phyloP scores from a whole-genome alignment of 2,113 vertebrate genomes.

The Oenanthe melanoleuca region DNA sequence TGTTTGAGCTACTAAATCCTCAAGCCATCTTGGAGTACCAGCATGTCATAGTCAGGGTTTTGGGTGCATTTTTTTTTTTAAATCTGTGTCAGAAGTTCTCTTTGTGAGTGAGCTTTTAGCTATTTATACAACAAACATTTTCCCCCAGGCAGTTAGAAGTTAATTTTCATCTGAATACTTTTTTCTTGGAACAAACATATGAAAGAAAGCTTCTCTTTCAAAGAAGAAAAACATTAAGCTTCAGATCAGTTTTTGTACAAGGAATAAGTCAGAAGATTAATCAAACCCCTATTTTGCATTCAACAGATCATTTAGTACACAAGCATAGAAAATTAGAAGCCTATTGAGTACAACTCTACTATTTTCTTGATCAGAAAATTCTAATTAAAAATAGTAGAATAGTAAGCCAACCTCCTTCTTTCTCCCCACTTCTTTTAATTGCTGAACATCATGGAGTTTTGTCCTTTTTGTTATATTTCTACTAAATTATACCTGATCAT shows the following conservation, averaged over 20 bases:
- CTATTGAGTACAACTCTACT: constrained; percentile 29
- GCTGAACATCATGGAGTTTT: background rate
- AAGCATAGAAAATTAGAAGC: constrained; percentile 47
- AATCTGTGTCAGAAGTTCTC: background rate
- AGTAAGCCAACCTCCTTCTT: background rate
- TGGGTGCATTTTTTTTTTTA: accelerated
- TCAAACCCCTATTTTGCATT: constrained; percentile 15
- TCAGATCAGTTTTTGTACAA: constrained; percentile 13
- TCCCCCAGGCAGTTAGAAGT: background rate
- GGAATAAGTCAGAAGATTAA: constrained; percentile 10
- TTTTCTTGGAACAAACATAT: background rate
- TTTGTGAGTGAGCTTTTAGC: background rate
- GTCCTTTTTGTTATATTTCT: background rate
- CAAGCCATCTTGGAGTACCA: background rate
- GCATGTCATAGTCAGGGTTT: background rate
- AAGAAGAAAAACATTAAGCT: background rate
- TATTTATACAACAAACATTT: background rate
- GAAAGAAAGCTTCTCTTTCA: constrained; percentile 5
- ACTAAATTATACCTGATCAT: background rate
- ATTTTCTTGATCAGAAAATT: constrained; percentile 26
- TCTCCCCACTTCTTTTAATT: background rate
- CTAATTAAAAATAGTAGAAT: constrained; percentile 31
- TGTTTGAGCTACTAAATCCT: background rate
- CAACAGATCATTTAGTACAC: constrained; percentile 37
- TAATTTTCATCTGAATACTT: constrained; percentile 15